Conservation (phyloP, 1,140 invertebrate species). For the Drosophila aff. region DNA sequence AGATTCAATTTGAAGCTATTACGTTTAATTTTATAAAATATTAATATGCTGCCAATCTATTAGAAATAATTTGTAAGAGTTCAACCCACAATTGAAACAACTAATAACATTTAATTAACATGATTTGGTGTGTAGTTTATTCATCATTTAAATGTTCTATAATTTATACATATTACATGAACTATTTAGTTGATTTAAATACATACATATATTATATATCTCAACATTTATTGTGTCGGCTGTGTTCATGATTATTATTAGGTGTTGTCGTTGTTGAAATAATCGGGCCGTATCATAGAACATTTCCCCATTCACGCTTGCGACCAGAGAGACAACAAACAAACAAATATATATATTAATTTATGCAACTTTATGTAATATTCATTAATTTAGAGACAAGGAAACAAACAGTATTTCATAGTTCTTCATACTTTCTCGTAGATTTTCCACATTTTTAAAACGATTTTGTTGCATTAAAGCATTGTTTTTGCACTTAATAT, state of each 20-base stretch:
- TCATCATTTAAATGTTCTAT: constrained; percentile 67
- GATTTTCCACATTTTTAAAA: constrained; percentile 59
- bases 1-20: not conserved
- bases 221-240: constrained; percentile 67
- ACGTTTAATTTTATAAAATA: not conserved
- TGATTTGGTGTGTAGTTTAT: constrained; percentile 67
- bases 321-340: constrained; percentile 61
- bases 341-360: constrained; percentile 48
- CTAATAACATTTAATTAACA: constrained; percentile 48
- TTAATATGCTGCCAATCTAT: no score
- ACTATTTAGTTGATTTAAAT: constrained; percentile 65
- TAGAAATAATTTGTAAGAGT: no score
- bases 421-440: constrained; percentile 49
- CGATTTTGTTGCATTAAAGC: constrained; percentile 66
- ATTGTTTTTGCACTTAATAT: constrained; percentile 77
- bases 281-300: constrained; percentile 59
- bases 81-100: not conserved
- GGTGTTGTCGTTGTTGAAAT: constrained; percentile 52
- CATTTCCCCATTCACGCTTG: constrained; percentile 29
- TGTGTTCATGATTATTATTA: constrained; percentile 33
- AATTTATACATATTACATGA: constrained; percentile 65
- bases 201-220: constrained; percentile 52
- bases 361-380: constrained; percentile 74
- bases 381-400: constrained; percentile 76
- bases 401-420: constrained; percentile 69